phyloP scores from a whole-genome alignment of 1,140 invertebrate genomes.

The Atta colombica region DNA sequence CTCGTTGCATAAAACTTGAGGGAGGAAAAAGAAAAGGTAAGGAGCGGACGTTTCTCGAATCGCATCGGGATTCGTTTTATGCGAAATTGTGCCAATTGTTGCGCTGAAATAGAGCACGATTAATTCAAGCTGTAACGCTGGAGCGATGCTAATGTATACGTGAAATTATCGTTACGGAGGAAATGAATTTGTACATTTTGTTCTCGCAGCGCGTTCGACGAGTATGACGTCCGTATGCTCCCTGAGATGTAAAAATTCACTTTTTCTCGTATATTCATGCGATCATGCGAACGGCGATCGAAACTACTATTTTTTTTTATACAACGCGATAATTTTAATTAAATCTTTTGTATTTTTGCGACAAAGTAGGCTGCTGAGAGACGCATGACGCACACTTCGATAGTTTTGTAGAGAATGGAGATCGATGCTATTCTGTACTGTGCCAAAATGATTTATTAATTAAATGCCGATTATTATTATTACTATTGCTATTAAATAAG shows the following conservation, averaged over 20 bases:
- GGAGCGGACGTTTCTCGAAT: not conserved
- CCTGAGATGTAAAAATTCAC: not conserved
- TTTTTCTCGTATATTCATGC: not conserved
- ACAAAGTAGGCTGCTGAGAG: constrained; percentile 5
- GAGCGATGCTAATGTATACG: not conserved
- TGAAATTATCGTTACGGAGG: not conserved
- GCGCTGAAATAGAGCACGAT: constrained; percentile 1
- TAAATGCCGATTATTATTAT: constrained; percentile 67
- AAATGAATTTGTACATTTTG: constrained; percentile 12
- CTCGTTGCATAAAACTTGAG: not conserved
- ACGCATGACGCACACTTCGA: constrained; percentile 30
- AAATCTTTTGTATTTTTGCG: constrained; percentile 50
- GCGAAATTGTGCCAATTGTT: not conserved
- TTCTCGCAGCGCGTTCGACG: not conserved
- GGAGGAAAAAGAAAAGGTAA: too few relatives aligned
- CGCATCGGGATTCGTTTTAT: not conserved
- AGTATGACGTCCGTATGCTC: not conserved
- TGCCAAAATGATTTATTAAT: constrained; percentile 78
- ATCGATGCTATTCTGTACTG: constrained; percentile 77
- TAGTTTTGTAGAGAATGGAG: constrained; percentile 56
- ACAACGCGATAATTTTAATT: constrained; percentile 14
- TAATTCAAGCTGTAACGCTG: constrained; percentile 29
- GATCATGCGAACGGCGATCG: not conserved
- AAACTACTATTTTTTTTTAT: constrained; percentile 27
- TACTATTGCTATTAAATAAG: constrained; percentile 21